Conservation (phyloP, 2,113 vertebrate species). For the Sinocyclocheilus anophthalmus region DNA sequence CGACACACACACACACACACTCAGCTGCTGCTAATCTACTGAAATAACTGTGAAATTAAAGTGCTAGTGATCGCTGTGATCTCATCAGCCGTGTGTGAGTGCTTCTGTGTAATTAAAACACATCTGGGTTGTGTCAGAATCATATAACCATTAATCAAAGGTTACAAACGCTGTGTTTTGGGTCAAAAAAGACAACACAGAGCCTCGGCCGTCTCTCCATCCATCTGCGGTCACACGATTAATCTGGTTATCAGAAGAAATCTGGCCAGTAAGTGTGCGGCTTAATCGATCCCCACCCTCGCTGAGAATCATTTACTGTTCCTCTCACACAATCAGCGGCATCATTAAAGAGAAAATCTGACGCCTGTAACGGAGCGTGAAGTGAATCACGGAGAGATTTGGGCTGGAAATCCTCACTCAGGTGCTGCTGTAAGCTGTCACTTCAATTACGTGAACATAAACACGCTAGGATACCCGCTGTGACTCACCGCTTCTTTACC, state of each 20-base stretch:
- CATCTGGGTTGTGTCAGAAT: neutral
- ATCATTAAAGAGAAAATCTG: slow-evolving; percentile 1
- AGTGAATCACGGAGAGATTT: neutral
- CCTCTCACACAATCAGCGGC: neutral
- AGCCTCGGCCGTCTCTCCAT: neutral
- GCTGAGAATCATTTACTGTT: neutral
- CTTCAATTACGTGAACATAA: neutral
- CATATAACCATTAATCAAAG: neutral
- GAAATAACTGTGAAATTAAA: slow-evolving; percentile 38
- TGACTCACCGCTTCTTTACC: neutral
- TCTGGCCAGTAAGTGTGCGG: neutral
- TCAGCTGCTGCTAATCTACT: neutral
- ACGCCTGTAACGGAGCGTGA: neutral
- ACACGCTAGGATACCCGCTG: neutral
- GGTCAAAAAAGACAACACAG: neutral
- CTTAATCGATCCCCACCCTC: slow-evolving; percentile 18
- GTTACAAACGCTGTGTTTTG: neutral
- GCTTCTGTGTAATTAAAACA: slow-evolving; percentile 33
- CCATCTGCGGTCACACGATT: neutral
- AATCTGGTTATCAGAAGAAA: slow-evolving; percentile 17
- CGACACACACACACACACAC: no score
- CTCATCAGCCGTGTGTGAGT: slow-evolving; percentile 6
- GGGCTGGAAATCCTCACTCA: neutral
- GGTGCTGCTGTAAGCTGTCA: neutral
- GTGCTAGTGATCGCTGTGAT: slow-evolving; percentile 42